These are phyloP conservation scores for Junco hyemalis DNA, from an alignment of 2,113 vertebrate species.

Conservation along the genomic window DNA sequence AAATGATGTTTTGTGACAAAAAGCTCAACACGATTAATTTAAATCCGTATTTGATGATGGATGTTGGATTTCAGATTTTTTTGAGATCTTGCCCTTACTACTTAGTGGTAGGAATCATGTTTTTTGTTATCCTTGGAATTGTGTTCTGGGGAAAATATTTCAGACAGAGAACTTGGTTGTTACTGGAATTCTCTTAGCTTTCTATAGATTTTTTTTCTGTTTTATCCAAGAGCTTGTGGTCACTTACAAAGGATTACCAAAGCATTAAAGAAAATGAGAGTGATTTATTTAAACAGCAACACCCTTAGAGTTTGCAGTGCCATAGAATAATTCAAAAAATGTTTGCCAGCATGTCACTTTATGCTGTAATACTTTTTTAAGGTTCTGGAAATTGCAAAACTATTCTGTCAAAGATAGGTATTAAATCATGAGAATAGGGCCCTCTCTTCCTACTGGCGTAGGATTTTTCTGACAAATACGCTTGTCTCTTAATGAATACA, in stretches of 20 bases:
- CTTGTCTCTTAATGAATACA: background rate
- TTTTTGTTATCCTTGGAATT: constrained; percentile 41
- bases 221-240: background rate
- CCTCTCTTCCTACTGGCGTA: background rate
- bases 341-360: background rate
- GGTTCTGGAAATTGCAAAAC: background rate
- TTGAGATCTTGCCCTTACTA: background rate
- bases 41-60: background rate
- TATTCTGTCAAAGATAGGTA: background rate
- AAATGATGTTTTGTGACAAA: background rate
- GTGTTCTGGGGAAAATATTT: background rate
- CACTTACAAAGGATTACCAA: background rate
- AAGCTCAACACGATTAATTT: background rate
- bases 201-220: background rate
- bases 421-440: background rate
- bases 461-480: background rate
- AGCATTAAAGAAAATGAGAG: background rate
- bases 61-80: background rate
- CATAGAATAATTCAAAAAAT: background rate
- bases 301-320: background rate
- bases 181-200: constrained; percentile 18
- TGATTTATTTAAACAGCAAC: background rate
- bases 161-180: background rate
- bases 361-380: background rate
- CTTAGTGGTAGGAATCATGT: background rate